A percentile compares a stretch with the other conserved stretches of the same genome.
phyloP scores from a whole-genome alignment of 1,140 invertebrate species.

The Plutomurus gul region DNA sequence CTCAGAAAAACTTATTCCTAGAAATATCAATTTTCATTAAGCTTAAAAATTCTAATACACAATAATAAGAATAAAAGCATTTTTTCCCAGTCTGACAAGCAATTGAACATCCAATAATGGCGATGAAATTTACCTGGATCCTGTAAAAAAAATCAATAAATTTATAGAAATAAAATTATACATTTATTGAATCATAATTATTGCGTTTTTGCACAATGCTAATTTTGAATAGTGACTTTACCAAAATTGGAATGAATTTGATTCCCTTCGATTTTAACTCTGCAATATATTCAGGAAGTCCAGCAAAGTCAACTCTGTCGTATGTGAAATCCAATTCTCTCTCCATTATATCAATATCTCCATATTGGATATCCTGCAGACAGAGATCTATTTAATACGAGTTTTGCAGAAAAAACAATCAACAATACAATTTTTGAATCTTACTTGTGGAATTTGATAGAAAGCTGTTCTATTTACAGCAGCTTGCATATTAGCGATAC shows the following conservation, averaged over 20 bases:
- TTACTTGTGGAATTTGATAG: conserved; percentile 58
- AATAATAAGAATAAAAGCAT: background rate
- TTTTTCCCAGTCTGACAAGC: background rate
- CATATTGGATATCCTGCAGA: conserved; percentile 60
- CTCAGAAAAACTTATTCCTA: background rate
- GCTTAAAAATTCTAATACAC: background rate
- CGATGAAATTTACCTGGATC: background rate
- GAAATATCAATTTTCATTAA: too few species aligned
- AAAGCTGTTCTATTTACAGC: conserved; percentile 56
- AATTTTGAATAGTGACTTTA: background rate
- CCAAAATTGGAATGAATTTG: conserved; percentile 51
- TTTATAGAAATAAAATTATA: too few species aligned
- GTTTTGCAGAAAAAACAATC: background rate
- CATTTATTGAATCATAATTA: too few species aligned
- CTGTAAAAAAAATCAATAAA: background rate
- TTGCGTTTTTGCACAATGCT: background rate
- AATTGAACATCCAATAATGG: background rate
- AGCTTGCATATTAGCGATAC: conserved; percentile 56
- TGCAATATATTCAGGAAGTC: conserved; percentile 36
- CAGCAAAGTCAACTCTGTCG: conserved; percentile 9
- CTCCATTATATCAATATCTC: conserved; percentile 54
- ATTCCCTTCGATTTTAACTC: conserved; percentile 42
- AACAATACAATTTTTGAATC: conserved; percentile 48
- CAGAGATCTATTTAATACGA: background rate
- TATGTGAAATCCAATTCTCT: conserved; percentile 39